phyloP scores from a whole-genome alignment of 2,797 vertebrate genomes.

The Gymnodraco acuticeps region DNA sequence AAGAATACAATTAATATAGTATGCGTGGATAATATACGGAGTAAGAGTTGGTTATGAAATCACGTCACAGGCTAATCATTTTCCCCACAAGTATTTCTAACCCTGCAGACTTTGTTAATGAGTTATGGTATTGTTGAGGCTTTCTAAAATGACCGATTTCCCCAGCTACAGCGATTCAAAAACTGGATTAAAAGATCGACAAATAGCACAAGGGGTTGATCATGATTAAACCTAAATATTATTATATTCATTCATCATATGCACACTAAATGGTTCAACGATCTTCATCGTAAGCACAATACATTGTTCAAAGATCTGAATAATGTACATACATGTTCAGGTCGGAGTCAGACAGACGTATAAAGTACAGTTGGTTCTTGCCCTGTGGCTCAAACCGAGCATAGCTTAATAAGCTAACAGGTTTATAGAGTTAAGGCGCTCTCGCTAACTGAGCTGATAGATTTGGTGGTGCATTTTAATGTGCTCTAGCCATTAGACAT shows the following conservation, averaged over 20 bases:
- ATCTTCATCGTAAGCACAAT: not conserved
- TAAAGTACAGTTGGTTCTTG: constrained; percentile 10
- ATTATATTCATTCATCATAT: no score
- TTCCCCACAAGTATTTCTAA: not conserved
- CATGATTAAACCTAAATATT: not conserved
- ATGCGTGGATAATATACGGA: not conserved
- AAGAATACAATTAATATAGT: not conserved
- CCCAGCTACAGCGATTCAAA: not conserved
- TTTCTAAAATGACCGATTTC: not conserved
- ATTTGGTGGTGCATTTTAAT: constrained; percentile 77
- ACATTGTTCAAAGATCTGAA: not conserved
- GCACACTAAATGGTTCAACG: not conserved
- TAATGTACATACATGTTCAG: not conserved
- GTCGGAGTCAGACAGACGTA: not conserved
- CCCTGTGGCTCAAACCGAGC: constrained; percentile 15
- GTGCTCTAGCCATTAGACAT: constrained; percentile 51
- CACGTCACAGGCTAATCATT: constrained; percentile 6
- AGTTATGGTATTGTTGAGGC: not conserved
- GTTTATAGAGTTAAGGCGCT: constrained; percentile 78
- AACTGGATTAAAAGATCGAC: not conserved
- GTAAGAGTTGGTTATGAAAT: constrained; percentile 15
- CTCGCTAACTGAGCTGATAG: constrained; percentile 72
- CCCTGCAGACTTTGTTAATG: constrained; percentile 4
- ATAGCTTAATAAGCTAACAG: constrained; percentile 74
- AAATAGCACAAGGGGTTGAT: constrained; percentile 1